A percentile compares a stretch with the other conserved stretches of the same genome.
phyloP scores from a whole-genome alignment of 1,140 invertebrate species.

The Eumaeus atala region DNA sequence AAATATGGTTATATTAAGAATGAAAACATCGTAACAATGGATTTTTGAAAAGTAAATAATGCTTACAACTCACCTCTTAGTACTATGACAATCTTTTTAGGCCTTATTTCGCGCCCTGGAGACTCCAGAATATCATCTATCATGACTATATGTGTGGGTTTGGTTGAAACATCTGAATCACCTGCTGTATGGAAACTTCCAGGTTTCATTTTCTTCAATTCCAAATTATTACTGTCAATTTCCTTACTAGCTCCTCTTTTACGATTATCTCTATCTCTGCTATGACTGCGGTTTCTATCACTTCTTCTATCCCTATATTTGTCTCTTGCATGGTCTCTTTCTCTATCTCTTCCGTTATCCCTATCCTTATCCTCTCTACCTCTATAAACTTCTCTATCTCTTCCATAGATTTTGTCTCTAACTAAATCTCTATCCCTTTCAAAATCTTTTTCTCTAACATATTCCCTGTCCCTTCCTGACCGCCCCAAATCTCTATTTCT shows the following conservation, averaged over 20 bases:
- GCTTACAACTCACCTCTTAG: slow-evolving; percentile 81
- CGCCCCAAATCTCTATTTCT: slow-evolving; percentile 19
- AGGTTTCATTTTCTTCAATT: slow-evolving; percentile 33
- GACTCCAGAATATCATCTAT: slow-evolving; percentile 88
- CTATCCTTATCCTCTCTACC: slow-evolving; percentile 15
- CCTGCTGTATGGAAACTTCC: slow-evolving; percentile 15
- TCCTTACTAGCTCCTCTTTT: slow-evolving; percentile 52
- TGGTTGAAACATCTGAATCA: slow-evolving; percentile 1
- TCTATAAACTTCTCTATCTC: slow-evolving; percentile 32
- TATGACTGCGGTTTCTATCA: slow-evolving; percentile 32
- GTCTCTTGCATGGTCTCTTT: slow-evolving; percentile 16
- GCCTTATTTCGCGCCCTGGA: slow-evolving; percentile 84
- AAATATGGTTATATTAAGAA: no score
- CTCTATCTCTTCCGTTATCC: slow-evolving; percentile 16
- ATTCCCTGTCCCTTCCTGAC: slow-evolving; percentile 29
- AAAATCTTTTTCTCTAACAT: slow-evolving; percentile 17
- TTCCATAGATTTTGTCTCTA: slow-evolving; percentile 35
- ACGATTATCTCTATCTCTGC: slow-evolving; percentile 44
- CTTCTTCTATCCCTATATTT: slow-evolving; percentile 37
- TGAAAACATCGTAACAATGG: no score
- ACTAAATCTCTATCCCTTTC: slow-evolving; percentile 28
- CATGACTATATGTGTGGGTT: slow-evolving; percentile 71
- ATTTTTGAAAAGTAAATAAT: neutral
- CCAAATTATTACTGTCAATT: slow-evolving; percentile 31
- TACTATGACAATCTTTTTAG: slow-evolving; percentile 90